Evolutionary conservation across 2,888 invertebrate species (phyloP), one percentile per base, ranked within the genome.

Genomic region (Cepaea hortensis): DNA sequence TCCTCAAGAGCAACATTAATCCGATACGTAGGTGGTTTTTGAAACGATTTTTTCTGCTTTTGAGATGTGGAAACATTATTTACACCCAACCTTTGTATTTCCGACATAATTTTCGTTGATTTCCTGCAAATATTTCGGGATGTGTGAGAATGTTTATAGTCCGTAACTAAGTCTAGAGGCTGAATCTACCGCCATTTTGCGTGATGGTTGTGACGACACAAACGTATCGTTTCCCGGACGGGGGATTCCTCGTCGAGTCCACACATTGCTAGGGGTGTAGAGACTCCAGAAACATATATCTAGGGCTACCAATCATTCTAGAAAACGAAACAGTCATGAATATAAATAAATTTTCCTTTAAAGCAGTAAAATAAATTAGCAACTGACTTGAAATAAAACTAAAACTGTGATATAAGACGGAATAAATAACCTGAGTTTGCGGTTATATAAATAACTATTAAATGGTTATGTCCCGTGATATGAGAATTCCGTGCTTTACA

Each of bases 1-100:
- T 97, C 97, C 94, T 96, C 96, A 94, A 98, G 96, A 95, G 96
- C 96, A 95, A 98, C 96, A 93, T 96, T 95, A 95, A 98, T 96
- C 94, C 98, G 96, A 94, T 97, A 96, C 93, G 97, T 97, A 96
- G 96, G 97, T 92, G 95, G 95, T 94, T 95, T 95, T 88, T 93
- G 93, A 89, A 93, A 93, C 83, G 85, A 90, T 88, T 95, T 96
- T 96, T 95, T 96, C 96, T 94, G 94, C 80, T 90, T 89, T 62
- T 89, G 89, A 20, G 89, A 84, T 73, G 96, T 95, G 95, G 96
- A 96, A 95, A 96, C 95, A 95, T 96, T 96, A 95, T 96, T 96
- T 95, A 96, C 95, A 95, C 96, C 96, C 95, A 96, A 96, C 95
- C 96, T 96, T 96, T 96, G 96, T 95, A 96, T 95, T 95, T 96